Base-by-base conservation (phyloP, 2,113 vertebrate species). In the Typhlomys cinereus region DNA sequence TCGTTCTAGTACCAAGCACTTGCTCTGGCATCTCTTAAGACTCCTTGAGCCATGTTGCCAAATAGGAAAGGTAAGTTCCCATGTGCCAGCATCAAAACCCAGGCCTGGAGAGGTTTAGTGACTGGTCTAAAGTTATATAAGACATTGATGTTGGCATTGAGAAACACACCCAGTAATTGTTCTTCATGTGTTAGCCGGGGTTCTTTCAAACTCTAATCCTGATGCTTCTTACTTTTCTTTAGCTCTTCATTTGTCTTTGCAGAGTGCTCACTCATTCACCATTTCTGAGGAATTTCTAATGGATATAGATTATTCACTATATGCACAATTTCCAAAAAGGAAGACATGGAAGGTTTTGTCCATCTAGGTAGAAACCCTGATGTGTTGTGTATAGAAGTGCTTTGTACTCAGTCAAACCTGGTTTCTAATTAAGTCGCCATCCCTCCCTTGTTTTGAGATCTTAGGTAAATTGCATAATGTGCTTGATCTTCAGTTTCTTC, bases 1-100 rank as follows among this genome's bases (percentile, higher is more conserved):
- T 46, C 20, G 92, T 95, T 80, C 50, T 84, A 62, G 75, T 87
- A 66, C 76, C 87, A 87, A 89, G 39, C 67, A 59, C 64, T 62
- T 92, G 75, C 84, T 36, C 54, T 89, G 39, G 90, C 78, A 87
- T 59, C 27, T 84, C 67, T 74, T 79, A 75, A 86, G 71, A 81
- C 80, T 94, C 85, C 62, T 82, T 20, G 21, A 89, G 54, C 71
- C 41, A 46, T 7, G 21, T 29, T 52, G 15, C 20, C 59, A 46
- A 36, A n/a, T 59, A 25, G 11, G 1, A 29, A 70, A 85, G 20
- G 14, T 44, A 36, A 29, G 20, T 86, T 20, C 4, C 59, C 46
- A 52, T 88, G 79, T 46, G 27, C 0, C 90, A 44, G 15, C 12
- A 76, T 46, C 54, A 85, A 85, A 75, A 88, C 18, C 0, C 6